Base-by-base conservation (phyloP, 2,113 vertebrate species). In the Irena cyanogastra region DNA sequence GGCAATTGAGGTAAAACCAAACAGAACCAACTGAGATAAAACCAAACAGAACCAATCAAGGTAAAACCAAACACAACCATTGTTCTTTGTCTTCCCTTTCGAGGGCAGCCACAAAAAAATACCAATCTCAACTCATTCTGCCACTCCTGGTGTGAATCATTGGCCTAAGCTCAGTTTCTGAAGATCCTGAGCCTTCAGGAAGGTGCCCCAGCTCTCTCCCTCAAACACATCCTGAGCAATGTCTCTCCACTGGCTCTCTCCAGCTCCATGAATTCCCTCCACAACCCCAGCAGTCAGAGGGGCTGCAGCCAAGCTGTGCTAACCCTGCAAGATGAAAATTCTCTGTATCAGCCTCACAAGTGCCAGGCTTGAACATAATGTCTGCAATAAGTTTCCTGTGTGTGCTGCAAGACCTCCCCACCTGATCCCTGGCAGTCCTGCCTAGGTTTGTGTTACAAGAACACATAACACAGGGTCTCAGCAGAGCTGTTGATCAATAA, bases 401-500 rank as follows among this genome's bases (percentile, higher is more conserved):
- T 33, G 22, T 44, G 87, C 80, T 90, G 83, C 87, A 91, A 94
- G 91, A 88, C 93, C 96, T 72, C 45, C 83, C 44, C 9, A 28
- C 39, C 57, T n/a, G 95, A 81, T 72, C 61, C 70, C 83, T 95
- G 2, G 6, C 84, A 61, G 88, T 5, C 94, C 93, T 53, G 44
- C 63, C 93, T 8, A 15, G 44, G 35, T 93, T 88, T 94, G 93
- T 78, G 88, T 85, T 86, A 74, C 91, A 82, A 74, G 93, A 96
- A 93, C 93, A 92, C 88, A 89, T 88, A 92, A 64, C 69, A 79
- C 61, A 18, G 42, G 75, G 93, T 68, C 97, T 96, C 97, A 39
- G 95, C 95, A 94, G 97, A 92, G 95, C 96, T 68, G 94, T 93
- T 83, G 95, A 97, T 97, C 97, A 96, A 96, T 97, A 97, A 96